Evolutionary conservation across 1,140 invertebrate species (phyloP).

Genomic region (Lysiphlebus fabarum): DNA sequence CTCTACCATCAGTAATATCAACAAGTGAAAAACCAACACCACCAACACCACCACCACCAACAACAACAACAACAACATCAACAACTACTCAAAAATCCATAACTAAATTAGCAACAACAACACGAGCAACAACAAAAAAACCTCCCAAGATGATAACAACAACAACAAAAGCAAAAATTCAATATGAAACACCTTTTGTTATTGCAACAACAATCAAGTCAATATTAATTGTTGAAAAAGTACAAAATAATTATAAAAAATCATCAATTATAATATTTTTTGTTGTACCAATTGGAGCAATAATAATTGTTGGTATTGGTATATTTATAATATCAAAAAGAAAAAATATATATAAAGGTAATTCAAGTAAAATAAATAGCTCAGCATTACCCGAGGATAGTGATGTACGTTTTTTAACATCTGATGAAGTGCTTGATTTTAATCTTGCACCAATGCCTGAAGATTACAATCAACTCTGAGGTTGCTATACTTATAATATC

Average conservation of each 20-base stretch:
- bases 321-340: constrained; percentile 30
- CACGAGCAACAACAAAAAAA: constrained; percentile 9
- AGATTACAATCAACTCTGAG: constrained; percentile 38
- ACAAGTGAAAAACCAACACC: not conserved
- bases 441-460: constrained; percentile 48
- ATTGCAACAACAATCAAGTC: not conserved
- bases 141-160: constrained; percentile 3
- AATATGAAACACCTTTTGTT: too few species aligned
- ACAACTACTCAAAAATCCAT: too few species aligned
- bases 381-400: constrained; percentile 54
- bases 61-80: constrained; percentile 15
- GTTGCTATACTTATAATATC: not conserved
- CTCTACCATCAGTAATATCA: constrained; percentile 17
- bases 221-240: constrained; percentile 2
- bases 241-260: constrained; percentile 27
- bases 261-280: constrained; percentile 32
- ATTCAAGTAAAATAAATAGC: constrained; percentile 28
- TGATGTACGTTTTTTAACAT: constrained; percentile 59
- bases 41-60: constrained; percentile 9
- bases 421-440: constrained; percentile 58
- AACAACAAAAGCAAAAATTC: too few species aligned
- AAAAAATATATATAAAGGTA: constrained; percentile 38
- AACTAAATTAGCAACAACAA: too few species aligned
- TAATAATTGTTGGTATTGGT: constrained; percentile 30
- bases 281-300: constrained; percentile 32